Evolutionary conservation across 2,113 vertebrate genomes (phyloP).

Genomic region (Silurus meridionalis): DNA sequence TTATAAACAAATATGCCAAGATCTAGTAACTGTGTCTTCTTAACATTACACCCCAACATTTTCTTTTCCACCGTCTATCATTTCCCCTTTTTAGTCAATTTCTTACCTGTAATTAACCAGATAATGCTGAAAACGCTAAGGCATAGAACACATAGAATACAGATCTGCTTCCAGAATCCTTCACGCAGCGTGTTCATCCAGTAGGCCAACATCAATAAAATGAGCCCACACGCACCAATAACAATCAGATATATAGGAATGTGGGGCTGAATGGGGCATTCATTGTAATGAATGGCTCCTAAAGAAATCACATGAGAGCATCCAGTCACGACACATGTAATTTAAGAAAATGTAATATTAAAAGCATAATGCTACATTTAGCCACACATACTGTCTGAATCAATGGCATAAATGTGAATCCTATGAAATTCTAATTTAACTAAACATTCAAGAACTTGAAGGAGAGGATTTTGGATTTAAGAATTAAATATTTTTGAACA

Average conservation of each 20-base stretch:
- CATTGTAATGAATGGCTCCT: conserved; percentile 55
- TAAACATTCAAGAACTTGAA: background rate
- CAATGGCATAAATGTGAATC: background rate
- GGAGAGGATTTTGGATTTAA: background rate
- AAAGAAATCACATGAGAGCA: background rate
- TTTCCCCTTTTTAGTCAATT: background rate
- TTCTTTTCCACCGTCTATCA: background rate
- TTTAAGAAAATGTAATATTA: background rate
- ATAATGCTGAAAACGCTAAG: conserved; percentile 29
- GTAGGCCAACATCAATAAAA: conserved; percentile 29
- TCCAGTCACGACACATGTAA: background rate
- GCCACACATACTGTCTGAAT: background rate
- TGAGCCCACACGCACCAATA: conserved; percentile 38
- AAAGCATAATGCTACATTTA: background rate
- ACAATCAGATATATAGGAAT: conserved; percentile 60
- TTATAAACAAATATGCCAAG: background rate
- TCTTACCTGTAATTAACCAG: conserved; percentile 50
- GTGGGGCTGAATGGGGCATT: conserved; percentile 59
- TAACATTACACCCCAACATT: background rate
- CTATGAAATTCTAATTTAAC: background rate
- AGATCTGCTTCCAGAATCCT: background rate
- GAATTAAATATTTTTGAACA: background rate
- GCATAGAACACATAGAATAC: background rate
- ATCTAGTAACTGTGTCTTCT: background rate
- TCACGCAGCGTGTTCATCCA: conserved; percentile 30